A percentile compares a stretch with the other conserved stretches of the same genome.
phyloP scores from a whole-genome alignment of 1,140 invertebrate genomes.

The Eubasilissa regina region DNA sequence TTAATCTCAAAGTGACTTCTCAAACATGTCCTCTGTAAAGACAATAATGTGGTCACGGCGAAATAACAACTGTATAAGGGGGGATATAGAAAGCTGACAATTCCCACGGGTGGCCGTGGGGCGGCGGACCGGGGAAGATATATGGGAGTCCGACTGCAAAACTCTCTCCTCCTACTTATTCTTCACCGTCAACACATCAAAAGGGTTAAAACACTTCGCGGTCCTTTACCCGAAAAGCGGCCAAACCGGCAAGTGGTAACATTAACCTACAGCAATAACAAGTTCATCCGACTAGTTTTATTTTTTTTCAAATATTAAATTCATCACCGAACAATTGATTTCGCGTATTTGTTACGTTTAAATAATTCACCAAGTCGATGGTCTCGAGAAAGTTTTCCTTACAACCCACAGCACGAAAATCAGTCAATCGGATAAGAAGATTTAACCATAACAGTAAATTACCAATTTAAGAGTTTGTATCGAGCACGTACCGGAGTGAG shows the following conservation, averaged over 20 bases:
- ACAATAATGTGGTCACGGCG: neutral
- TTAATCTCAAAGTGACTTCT: neutral
- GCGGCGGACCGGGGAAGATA: conserved; percentile 35
- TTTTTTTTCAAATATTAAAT: neutral
- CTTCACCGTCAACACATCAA: conserved; percentile 25
- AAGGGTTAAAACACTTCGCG: conserved; percentile 6
- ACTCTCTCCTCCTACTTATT: neutral
- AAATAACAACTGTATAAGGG: neutral
- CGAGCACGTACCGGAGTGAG: conserved; percentile 15
- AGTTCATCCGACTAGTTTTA: too few species aligned
- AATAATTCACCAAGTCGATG: neutral
- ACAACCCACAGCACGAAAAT: conserved; percentile 25
- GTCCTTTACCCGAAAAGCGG: neutral
- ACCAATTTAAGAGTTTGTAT: conserved; percentile 42
- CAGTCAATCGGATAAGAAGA: conserved; percentile 38
- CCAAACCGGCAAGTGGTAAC: neutral
- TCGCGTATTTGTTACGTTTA: neutral
- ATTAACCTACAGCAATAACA: neutral
- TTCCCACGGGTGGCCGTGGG: conserved; percentile 14
- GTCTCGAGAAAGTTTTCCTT: neutral
- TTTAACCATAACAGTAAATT: conserved; percentile 35
- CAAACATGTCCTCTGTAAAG: neutral
- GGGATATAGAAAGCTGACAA: conserved; percentile 17
- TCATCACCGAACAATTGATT: neutral
- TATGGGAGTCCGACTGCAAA: conserved; percentile 6